These are phyloP conservation scores for Dryadula phaetusa DNA, from an alignment of 2,888 invertebrate genomes.

Conservation along the genomic window DNA sequence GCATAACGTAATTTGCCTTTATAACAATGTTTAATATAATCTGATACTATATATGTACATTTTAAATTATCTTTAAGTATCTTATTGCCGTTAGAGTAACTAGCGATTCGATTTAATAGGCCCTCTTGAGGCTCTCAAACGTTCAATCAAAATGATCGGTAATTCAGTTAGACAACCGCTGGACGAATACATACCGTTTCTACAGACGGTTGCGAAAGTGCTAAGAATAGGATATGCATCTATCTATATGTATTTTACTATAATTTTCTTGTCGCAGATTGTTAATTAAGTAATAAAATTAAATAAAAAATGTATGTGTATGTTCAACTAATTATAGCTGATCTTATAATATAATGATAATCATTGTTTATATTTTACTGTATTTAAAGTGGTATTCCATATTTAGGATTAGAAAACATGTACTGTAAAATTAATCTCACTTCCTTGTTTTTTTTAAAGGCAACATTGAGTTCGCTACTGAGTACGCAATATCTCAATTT, in stretches of 20 bases:
- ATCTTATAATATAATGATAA: too few relatives aligned
- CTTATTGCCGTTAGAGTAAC: conserved; percentile 52
- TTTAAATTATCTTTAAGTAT: conserved; percentile 19
- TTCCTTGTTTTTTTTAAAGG: too few relatives aligned
- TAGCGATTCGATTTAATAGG: conserved; percentile 66
- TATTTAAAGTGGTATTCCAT: too few relatives aligned
- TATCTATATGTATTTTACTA: not conserved
- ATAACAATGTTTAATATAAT: not conserved
- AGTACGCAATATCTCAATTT: too few relatives aligned
- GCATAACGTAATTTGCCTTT: not conserved
- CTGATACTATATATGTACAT: not conserved
- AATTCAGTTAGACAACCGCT: conserved; percentile 78
- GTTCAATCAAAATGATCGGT: conserved; percentile 82
- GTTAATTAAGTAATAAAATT: too few relatives aligned
- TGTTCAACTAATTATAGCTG: too few relatives aligned
- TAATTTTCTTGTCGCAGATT: too few relatives aligned
- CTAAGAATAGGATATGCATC: not conserved
- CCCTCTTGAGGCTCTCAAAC: conserved; percentile 73
- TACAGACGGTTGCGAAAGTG: conserved; percentile 57
- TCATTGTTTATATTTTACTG: too few relatives aligned
- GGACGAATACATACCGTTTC: conserved; percentile 68
- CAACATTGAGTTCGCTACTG: too few relatives aligned
- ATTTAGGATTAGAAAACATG: too few relatives aligned
- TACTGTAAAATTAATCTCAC: too few relatives aligned
- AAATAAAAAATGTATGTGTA: too few relatives aligned